Conservation (phyloP, 2,888 invertebrate genomes). For the Cybosia mesomella region DNA sequence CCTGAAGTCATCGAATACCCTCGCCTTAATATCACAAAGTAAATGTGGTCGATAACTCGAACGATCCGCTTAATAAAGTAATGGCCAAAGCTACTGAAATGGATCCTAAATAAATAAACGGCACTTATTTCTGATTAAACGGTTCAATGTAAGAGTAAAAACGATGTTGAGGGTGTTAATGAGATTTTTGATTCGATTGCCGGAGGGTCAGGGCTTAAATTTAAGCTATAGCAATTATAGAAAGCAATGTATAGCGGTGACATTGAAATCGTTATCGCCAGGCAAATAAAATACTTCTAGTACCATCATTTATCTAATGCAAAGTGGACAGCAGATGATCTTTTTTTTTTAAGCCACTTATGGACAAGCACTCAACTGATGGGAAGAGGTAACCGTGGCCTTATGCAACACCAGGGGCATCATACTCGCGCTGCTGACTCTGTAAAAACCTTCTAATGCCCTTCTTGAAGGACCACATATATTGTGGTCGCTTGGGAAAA, state of each 20-base stretch:
- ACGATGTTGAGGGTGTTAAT: neutral
- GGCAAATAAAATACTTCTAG: too few species aligned
- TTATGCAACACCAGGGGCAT: too few species aligned
- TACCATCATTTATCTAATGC: too few species aligned
- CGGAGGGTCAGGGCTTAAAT: neutral
- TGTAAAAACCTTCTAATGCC: too few species aligned
- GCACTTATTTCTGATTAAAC: neutral
- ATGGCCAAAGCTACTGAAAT: neutral
- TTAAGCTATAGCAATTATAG: neutral
- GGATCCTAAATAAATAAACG: neutral
- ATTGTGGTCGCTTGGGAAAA: too few species aligned
- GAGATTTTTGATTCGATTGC: neutral
- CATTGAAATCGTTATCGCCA: neutral
- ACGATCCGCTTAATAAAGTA: neutral
- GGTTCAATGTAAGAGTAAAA: neutral
- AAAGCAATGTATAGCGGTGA: neutral
- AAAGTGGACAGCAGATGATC: too few species aligned
- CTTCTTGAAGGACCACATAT: too few species aligned
- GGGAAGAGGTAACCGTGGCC: too few species aligned
- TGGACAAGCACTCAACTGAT: too few species aligned
- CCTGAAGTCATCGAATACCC: too few species aligned
- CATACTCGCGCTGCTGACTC: too few species aligned
- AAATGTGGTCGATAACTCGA: neutral
- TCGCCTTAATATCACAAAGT: neutral
- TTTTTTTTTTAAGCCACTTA: too few species aligned